Evolutionary conservation across 2,797 vertebrate genomes (phyloP), one percentile per base, ranked within the genome.

Genomic region (Pseudochaenichthys georgianus): DNA sequence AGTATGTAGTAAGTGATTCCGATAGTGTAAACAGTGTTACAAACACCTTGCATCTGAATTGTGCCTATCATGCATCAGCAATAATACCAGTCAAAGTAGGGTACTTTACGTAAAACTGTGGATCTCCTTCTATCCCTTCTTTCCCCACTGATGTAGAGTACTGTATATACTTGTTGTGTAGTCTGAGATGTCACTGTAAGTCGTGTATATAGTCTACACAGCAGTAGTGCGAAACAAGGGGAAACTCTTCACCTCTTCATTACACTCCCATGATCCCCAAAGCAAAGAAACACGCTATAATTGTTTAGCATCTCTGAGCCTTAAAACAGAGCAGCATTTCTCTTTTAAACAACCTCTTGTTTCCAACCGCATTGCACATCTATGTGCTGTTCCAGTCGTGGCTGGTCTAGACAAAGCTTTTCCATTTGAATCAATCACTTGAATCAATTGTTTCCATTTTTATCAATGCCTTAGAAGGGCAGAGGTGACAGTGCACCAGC

Each of bases 61-160:
- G 87, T 90, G 84, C 83, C 84, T 89, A 79, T 86, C 83, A 88
- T 82, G 70, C 87, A 89, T 91, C 83, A 93, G 91, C 91, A 93
- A 92, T 91, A 92, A 92, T 80, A 64, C 46, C 58, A 86, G 62
- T 86, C 64, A 61, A 42, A 70, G 64, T 73, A 82, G 64, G 64
- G 55, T 77, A 64, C 60, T 82, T 28, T 28, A 28, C 31, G 13
- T 66, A 17, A 81, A 78, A 62, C 68, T 64, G 76, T 74, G 61
- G 75, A 67, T 88, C 85, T 90, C 88, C 86, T 88, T 91, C 87
- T 83, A 79, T 80, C 75, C 73, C 66, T 60, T 17, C 43, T 64
- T 55, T 5, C 75, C 79, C 85, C 76, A 69, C 66, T 64, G 5
- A 75, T 92, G 91, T 93, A 89, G 73, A 89, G 82, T 89, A 84